These are phyloP conservation scores for Dasysyrphus tricinctus DNA, from an alignment of 2,888 invertebrate genomes.

Conservation along the genomic window DNA sequence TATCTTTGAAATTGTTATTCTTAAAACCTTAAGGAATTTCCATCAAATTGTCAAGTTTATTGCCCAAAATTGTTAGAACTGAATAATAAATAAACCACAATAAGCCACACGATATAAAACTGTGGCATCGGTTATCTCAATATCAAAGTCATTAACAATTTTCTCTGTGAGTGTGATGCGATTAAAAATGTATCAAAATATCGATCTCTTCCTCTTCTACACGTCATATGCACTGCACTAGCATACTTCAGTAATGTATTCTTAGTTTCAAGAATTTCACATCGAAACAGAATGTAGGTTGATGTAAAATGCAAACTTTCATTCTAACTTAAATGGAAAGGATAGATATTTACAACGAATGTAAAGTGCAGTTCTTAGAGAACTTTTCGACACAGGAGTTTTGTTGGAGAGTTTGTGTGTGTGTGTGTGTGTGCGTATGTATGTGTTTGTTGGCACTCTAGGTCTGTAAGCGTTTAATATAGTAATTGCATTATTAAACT, in stretches of 20 bases:
- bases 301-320: conserved; percentile 10
- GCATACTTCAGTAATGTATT: background rate
- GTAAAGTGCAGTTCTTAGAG: conserved; percentile 61
- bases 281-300: background rate
- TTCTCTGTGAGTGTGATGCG: conserved; percentile 46
- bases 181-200: conserved; percentile 58
- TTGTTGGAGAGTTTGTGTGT: conserved; percentile 25
- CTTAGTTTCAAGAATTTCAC: background rate
- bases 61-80: conserved; percentile 1
- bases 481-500: conserved; percentile 70
- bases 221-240: too few relatives aligned
- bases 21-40: background rate
- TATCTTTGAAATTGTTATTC: too few relatives aligned
- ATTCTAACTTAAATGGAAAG: background rate
- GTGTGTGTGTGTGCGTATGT: conserved; percentile 4
- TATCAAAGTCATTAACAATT: background rate
- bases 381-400: conserved; percentile 36
- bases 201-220: conserved; percentile 45
- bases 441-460: background rate
- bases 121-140: background rate
- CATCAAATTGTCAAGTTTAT: background rate
- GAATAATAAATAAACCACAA: conserved; percentile 26
- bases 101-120: background rate
- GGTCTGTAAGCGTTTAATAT: conserved; percentile 52
- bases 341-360: background rate